Base-by-base conservation (phyloP, 2,888 invertebrate species). In the Torymus texanus region DNA sequence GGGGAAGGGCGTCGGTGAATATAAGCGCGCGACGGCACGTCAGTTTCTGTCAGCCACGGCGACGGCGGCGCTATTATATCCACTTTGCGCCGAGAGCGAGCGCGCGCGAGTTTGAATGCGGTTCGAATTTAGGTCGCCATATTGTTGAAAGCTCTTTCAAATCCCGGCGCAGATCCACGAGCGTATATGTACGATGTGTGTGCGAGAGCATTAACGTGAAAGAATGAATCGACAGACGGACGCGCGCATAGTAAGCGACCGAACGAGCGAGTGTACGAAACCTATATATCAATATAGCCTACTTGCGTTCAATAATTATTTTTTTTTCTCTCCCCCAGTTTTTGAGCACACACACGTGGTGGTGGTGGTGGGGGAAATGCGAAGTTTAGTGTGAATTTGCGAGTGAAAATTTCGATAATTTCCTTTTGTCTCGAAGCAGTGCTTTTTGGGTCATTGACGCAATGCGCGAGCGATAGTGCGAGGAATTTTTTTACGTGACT, bases 101-200 rank as follows among this genome's bases (percentile, higher is more conserved):
- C 53, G 78, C 41, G 71, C 53, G 53, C 65, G 71, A 77, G 77
- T 75, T 75, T 82, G 77, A 81, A 82, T 80, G 70, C 75, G 68
- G 68, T 65, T 70, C 65, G 78, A 81, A 83, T 83, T 83, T 83
- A 83, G 83, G 83, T 83, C 83, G 79, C 63, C 76, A 80, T 80
- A 81, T 81, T 80, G 82, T 81, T 78, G 29, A 79, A 68, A 80
- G 82, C 79, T 83, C 83, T 75, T 80, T 82, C 79, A 80, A 83
- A 79, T 77, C 79, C 75, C 29, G n/a, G 13, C 62, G 65, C 56
- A 72, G 79, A 80, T 81, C 81, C 18, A 21, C 16, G 41, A 41
- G 41, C 41, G 8, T 41, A 4, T 24, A 16, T 24, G 53, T n/a
- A 16, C n/a, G 21, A 2, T 21, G 21, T 21, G 21, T 21, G 21